Evolutionary conservation across 1,140 invertebrate species (phyloP).

Genomic region (Eumeta japonica): DNA sequence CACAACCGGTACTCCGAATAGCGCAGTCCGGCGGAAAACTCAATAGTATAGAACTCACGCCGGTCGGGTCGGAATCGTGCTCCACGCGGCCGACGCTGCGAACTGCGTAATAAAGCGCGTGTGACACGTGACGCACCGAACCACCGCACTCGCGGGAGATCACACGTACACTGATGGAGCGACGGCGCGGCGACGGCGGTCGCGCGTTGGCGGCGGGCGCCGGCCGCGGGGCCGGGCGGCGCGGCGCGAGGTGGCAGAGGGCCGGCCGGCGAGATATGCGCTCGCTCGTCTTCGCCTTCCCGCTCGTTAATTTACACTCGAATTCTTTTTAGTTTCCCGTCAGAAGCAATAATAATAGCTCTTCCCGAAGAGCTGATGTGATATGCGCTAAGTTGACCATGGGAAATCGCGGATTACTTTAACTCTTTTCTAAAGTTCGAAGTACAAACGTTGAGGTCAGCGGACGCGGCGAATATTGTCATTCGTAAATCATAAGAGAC

Average conservation of each 20-base stretch:
- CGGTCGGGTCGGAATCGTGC: conserved; percentile 11
- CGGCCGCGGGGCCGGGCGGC: conserved; percentile 35
- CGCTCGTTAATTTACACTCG: conserved; percentile 13
- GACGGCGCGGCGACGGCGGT: conserved; percentile 12
- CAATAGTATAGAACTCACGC: background rate
- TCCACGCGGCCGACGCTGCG: conserved; percentile 45
- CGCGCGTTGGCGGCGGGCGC: conserved; percentile 21
- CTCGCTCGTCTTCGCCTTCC: conserved; percentile 21
- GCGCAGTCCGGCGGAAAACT: background rate
- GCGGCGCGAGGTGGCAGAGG: conserved; percentile 19
- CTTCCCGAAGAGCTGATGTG: too few species aligned
- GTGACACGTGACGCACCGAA: conserved; percentile 24
- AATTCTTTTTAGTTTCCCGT: too few species aligned
- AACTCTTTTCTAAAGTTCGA: too few species aligned
- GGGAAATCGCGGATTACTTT: too few species aligned
- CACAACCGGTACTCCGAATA: background rate
- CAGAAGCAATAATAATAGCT: too few species aligned
- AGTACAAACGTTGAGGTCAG: too few species aligned
- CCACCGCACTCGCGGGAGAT: conserved; percentile 41
- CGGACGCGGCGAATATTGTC: too few species aligned
- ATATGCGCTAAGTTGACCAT: too few species aligned
- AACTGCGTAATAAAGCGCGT: conserved; percentile 51
- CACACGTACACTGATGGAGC: conserved; percentile 45
- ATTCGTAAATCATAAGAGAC: too few species aligned
- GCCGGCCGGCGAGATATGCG: conserved; percentile 19